Evolutionary conservation across 2,797 vertebrate species (phyloP), one percentile per base, ranked within the genome.

Genomic region (Xenentodon cancila): DNA sequence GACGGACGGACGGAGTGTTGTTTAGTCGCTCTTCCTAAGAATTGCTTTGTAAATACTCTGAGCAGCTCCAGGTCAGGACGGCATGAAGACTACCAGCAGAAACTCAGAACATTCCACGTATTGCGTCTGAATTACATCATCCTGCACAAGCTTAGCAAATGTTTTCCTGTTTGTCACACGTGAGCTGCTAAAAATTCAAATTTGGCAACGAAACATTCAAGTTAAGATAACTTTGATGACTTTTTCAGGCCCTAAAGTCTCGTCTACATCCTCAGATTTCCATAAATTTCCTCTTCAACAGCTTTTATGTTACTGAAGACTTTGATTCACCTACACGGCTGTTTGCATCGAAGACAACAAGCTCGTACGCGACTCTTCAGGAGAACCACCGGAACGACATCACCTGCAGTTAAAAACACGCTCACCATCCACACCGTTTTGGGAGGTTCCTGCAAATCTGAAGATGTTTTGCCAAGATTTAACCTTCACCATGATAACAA

Each of bases 61-160:
- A 25, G 25, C 34, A 59, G 45, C 18, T 0, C 56, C 49, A 66
- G 64, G 42, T 37, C 43, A 50, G 19, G 52, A 59, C 55, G 50
- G 53, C 58, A 8, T 3, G 18, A 42, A 64, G 22, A 32, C 67
- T 57, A 64, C 49, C 56, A 65, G 43, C 64, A 47, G 43, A 53
- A 67, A 80, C 53, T 45, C 40, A 64, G 75, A 37, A 80, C 53
- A 59, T 66, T 67, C 65, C 66, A 56, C 2, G 27, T n/a, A 50
- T 87, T 85, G 81, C 84, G 79, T 74, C 75, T 32, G 53, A 63
- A 75, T 88, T 81, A 78, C 86, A 85, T 88, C 84, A 86, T 53
- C 56, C 63, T 45, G 49, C 44, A 58, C 53, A 68, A 59, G 70
- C 77, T 77, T 68, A 42, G 68, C 53, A 47, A 73, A 73, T 73